Evolutionary conservation across 2,797 vertebrate genomes (phyloP).

Genomic region (Gypaetus barbatus): DNA sequence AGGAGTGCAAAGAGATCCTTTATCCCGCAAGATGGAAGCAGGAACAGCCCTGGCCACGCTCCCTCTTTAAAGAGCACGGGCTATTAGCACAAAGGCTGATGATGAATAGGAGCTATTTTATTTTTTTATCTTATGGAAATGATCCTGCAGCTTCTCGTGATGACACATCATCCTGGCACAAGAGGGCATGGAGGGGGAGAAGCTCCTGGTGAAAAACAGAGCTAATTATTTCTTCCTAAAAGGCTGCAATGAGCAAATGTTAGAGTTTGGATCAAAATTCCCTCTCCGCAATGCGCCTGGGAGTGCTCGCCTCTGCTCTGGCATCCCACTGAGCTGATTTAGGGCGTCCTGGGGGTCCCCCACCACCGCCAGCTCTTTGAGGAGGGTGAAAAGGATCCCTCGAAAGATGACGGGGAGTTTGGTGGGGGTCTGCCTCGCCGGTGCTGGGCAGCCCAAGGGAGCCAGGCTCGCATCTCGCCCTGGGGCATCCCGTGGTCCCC

Average conservation of each 20-base stretch:
- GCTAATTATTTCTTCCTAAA: background rate
- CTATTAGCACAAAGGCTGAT: background rate
- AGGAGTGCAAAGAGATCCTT: slow-evolving; percentile 8
- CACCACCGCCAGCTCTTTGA: background rate
- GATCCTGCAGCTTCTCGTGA: background rate
- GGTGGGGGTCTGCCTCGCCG: background rate
- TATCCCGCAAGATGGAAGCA: background rate
- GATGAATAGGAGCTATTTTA: slow-evolving; percentile 23
- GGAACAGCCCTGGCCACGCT: background rate
- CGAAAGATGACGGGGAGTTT: accelerated
- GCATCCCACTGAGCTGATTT: background rate
- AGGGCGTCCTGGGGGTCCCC: background rate
- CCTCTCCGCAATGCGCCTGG: accelerated
- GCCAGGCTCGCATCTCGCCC: accelerated
- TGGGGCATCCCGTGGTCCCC: accelerated
- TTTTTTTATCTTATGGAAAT: slow-evolving; percentile 1
- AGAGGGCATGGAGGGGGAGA: background rate
- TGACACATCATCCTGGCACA: slow-evolving; percentile 14
- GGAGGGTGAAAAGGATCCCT: background rate
- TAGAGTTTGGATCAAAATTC: background rate
- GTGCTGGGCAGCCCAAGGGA: background rate
- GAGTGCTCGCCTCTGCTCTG: background rate
- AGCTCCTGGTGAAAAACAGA: background rate
- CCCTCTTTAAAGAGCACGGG: background rate
- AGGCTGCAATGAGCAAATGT: background rate